Evolutionary conservation across 2,113 vertebrate species (phyloP), one percentile per base, ranked within the genome.

Genomic region (Rhagologus leucostigma): DNA sequence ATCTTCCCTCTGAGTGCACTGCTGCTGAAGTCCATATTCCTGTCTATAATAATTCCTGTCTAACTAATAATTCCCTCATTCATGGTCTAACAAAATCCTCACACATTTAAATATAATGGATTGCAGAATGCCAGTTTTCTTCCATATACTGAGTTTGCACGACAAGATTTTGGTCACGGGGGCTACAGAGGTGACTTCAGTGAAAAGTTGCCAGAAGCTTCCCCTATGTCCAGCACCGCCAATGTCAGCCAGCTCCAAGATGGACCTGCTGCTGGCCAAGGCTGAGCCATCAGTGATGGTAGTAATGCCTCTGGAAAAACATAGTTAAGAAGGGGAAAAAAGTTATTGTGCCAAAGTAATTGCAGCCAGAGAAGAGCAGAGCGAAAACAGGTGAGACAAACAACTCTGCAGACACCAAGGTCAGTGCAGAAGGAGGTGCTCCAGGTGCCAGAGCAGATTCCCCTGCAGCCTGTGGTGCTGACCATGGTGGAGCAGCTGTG

Each of bases 401-500:
- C 17, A 53, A 55, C 39, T 68, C 20, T 53, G 46, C 62, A 82
- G n/a, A 53, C 17, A 62, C 11, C 8, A 62, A 35, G 15, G 47
- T 23, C 55, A 62, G 18, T 35, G 47, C 14, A 83, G 52, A 74
- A 82, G 41, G 30, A 42, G 52, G 11, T 42, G n/a, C n/a, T 76
- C 35, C 18, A 62, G 14, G 8, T 9, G 16, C 47, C 8, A 37
- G 24, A 69, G 30, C 26, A 47, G 62, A 47, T 35, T 76, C 9
- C 24, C n/a, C 39, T 9, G 16, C 47, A 55, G 24, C 16, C n/a
- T 0, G 0, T 30, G 18, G 16, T 32, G 26, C 30, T 67, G 44
- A 9, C 6, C 13, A 37, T 3, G 26, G 37, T 52, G 44, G 50
- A 37, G 32, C 10, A 76, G 52, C 62, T 42, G 35, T 49, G 24